Evolutionary conservation across 2,888 invertebrate genomes (phyloP).

Genomic region (Tenthredo amoena): DNA sequence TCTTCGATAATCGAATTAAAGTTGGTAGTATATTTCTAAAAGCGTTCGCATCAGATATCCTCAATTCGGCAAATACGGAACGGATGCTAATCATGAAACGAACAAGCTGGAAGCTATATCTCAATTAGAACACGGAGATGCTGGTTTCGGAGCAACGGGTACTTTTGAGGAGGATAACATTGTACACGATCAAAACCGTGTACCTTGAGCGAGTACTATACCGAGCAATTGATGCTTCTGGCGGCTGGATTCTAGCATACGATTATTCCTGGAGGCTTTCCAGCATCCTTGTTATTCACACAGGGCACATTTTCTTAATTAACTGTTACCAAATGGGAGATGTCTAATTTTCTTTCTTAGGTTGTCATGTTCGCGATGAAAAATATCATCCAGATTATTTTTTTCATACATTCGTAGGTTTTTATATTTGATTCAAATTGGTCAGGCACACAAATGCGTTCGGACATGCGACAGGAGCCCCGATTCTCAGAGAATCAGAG

Average conservation of each 20-base stretch:
- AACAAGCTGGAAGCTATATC: background rate
- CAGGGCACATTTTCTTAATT: background rate
- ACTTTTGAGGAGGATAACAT: slow-evolving; percentile 15
- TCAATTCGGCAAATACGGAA: background rate
- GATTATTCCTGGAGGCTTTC: background rate
- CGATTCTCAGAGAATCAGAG: background rate
- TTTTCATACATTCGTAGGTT: background rate
- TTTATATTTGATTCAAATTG: background rate
- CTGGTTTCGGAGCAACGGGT: background rate
- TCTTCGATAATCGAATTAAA: background rate
- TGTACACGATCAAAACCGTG: slow-evolving; percentile 1
- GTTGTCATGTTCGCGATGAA: background rate
- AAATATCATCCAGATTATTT: background rate
- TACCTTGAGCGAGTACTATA: background rate
- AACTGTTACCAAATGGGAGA: background rate
- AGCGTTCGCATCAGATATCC: background rate
- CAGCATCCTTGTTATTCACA: background rate
- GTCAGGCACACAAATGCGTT: background rate
- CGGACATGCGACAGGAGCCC: background rate
- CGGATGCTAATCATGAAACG: background rate
- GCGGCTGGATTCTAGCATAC: background rate
- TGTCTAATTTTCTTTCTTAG: background rate
- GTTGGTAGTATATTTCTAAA: background rate
- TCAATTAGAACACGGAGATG: slow-evolving; percentile 4
- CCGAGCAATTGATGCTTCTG: slow-evolving; percentile 24